These are phyloP conservation scores for Thinocorus orbignyianus DNA, from an alignment of 2,113 vertebrate species.

Conservation along the genomic window DNA sequence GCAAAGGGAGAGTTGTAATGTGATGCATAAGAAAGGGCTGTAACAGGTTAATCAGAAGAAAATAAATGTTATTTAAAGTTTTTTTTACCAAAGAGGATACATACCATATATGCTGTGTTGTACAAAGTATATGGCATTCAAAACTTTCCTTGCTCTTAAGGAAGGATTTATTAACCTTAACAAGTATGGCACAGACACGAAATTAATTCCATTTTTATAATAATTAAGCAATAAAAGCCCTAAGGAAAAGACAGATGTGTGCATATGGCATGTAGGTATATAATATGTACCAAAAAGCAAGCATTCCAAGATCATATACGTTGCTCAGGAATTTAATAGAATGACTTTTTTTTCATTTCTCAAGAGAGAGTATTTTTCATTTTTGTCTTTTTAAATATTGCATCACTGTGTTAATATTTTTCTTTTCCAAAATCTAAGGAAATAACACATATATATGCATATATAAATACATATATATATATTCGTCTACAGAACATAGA, in stretches of 20 bases:
- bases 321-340: not conserved
- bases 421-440: not conserved
- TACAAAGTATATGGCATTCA: not conserved
- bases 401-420: not conserved
- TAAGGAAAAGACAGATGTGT: not conserved
- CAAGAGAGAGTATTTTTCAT: not conserved
- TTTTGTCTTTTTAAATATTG: not conserved
- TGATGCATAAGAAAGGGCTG: not conserved
- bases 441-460: not conserved
- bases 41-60: not conserved
- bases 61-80: not conserved
- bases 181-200: not conserved
- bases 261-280: not conserved
- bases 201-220: not conserved
- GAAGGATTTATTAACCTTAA: not conserved
- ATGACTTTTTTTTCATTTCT: not conserved
- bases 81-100: not conserved
- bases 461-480: not conserved
- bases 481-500: not conserved
- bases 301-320: not conserved
- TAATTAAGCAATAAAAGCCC: not conserved
- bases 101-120: not conserved
- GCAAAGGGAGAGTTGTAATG: not conserved
- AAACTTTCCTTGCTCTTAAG: not conserved
- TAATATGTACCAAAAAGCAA: not conserved